Conservation (phyloP, 2,797 vertebrate species). For the Channallabes apus region DNA sequence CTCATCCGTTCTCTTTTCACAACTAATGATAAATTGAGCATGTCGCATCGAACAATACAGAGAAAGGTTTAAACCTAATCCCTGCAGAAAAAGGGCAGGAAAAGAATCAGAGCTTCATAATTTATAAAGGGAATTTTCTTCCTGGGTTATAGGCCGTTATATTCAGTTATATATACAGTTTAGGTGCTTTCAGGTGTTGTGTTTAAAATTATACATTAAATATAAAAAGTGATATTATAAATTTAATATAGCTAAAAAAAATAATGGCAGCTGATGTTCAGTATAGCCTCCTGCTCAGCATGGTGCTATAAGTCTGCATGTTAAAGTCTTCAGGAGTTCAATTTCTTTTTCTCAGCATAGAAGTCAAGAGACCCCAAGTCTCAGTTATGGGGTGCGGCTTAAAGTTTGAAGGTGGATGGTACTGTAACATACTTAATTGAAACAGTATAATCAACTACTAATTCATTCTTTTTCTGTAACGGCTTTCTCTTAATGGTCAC, state of each 20-base stretch:
- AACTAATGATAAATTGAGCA: slow-evolving; percentile 99
- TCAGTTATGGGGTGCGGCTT: not conserved
- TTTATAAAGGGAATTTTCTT: slow-evolving; percentile 38
- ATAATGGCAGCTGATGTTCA: too few relatives aligned
- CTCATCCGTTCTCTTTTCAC: slow-evolving; percentile 96
- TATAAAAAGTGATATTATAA: not conserved
- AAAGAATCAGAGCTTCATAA: slow-evolving; percentile 56
- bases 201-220: not conserved
- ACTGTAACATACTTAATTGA: not conserved
- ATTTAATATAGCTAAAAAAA: too few relatives aligned
- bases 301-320: not conserved
- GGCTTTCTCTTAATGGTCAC: not conserved
- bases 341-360: not conserved
- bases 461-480: not conserved
- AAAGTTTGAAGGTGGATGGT: not conserved
- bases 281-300: not conserved
- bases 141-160: not conserved
- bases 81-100: slow-evolving; percentile 61
- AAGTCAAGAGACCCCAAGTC: too few relatives aligned
- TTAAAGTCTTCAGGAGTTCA: not conserved
- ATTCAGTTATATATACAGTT: slow-evolving; percentile 8
- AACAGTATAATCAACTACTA: too few relatives aligned
- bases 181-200: slow-evolving; percentile 9
- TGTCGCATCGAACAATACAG: slow-evolving; percentile 94
- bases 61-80: slow-evolving; percentile 81